Conservation (phyloP, 2,113 vertebrate species). For the Zingel zingel region DNA sequence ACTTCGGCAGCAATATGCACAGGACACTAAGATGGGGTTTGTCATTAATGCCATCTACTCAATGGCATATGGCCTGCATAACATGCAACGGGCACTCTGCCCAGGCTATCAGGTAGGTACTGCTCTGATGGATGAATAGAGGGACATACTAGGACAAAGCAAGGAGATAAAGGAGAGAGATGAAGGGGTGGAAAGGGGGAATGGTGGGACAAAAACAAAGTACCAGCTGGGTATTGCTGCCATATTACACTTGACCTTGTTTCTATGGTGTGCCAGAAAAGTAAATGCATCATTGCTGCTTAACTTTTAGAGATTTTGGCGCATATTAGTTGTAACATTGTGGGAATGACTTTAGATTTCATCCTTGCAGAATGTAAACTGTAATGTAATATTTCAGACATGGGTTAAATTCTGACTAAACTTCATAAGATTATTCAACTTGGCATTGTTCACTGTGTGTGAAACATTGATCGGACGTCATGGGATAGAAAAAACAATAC, state of each 20-base stretch:
- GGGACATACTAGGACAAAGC: background rate
- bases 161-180: background rate
- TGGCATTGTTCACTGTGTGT: background rate
- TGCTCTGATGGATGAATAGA: slow-evolving; percentile 35
- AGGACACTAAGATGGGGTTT: slow-evolving; percentile 99
- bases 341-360: background rate
- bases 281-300: background rate
- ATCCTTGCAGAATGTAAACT: background rate
- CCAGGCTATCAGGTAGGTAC: slow-evolving; percentile 86
- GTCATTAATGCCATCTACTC: slow-evolving; percentile 99
- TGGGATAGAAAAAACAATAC: background rate
- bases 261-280: background rate
- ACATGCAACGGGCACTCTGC: slow-evolving; percentile 93
- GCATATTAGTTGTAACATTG: background rate
- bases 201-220: background rate
- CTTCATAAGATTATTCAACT: background rate
- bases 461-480: background rate
- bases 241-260: background rate
- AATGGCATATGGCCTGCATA: slow-evolving; percentile 97
- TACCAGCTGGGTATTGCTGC: background rate
- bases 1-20: slow-evolving; percentile 92
- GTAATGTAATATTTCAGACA: background rate
- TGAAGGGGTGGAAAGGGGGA: background rate
- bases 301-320: background rate
- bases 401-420: background rate